These are phyloP conservation scores for Calliphora vicina DNA, from an alignment of 1,140 invertebrate genomes.

Conservation along the genomic window DNA sequence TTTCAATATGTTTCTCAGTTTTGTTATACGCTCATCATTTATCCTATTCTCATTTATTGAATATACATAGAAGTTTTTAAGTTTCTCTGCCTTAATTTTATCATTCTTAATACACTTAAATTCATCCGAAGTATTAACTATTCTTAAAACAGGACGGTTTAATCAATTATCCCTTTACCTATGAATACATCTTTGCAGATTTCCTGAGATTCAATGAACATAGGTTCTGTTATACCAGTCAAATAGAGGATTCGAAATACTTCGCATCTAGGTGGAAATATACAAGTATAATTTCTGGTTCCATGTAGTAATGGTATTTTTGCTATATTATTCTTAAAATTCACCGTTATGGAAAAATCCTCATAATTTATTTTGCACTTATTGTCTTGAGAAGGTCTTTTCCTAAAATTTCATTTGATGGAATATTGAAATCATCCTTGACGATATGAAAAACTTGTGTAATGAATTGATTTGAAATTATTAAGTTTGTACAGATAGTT, in stretches of 20 bases:
- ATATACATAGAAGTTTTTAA: constrained; percentile 4
- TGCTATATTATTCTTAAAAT: background rate
- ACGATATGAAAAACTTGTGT: constrained; percentile 20
- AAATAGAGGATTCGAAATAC: constrained; percentile 24
- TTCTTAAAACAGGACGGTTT: background rate
- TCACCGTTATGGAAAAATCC: background rate
- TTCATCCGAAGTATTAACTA: constrained; percentile 23
- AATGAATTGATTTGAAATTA: background rate
- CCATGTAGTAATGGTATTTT: constrained; percentile 14
- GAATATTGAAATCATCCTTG: constrained; percentile 23
- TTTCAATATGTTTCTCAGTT: background rate
- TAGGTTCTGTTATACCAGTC: background rate
- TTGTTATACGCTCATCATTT: background rate
- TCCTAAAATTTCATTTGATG: constrained; percentile 26
- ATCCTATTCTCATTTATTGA: background rate
- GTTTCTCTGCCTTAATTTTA: background rate
- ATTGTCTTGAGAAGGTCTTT: constrained; percentile 19
- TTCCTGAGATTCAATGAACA: background rate
- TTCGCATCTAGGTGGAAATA: constrained; percentile 24
- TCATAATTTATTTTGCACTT: background rate
- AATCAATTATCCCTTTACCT: background rate
- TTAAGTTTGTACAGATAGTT: background rate
- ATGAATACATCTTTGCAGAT: background rate
- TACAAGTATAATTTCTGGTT: background rate
- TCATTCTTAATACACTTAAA: background rate